These are phyloP conservation scores for Amphiprion clarkii DNA, from an alignment of 2,797 vertebrate species.

Conservation along the genomic window DNA sequence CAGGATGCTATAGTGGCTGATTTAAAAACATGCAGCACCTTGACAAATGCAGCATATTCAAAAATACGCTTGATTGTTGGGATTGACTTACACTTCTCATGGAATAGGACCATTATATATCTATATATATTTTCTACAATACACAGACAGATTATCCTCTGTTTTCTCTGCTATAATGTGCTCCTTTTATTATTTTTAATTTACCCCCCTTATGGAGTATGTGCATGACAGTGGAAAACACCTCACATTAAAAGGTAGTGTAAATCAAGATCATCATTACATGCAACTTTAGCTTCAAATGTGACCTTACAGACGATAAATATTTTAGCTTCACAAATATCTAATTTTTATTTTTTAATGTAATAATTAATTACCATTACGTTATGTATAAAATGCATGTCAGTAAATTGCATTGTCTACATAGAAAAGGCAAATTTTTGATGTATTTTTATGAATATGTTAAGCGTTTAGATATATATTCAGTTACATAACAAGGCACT, in stretches of 20 bases:
- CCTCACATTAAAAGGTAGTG: no score
- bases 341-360: not conserved
- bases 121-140: not conserved
- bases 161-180: not conserved
- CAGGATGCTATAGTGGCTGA: not conserved
- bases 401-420: not conserved
- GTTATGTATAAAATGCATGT: not conserved
- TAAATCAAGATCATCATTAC: not conserved
- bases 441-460: no score
- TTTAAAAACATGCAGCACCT: not conserved
- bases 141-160: not conserved
- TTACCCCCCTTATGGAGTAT: fast-evolving
- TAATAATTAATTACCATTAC: not conserved
- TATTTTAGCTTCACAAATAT: not conserved
- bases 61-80: not conserved
- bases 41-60: not conserved
- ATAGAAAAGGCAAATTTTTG: not conserved
- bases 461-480: not conserved
- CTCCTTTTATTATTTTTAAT: not conserved
- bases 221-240: not conserved
- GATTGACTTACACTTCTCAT: not conserved
- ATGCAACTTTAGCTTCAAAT: not conserved
- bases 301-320: not conserved
- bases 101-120: not conserved
- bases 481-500: slow-evolving; percentile 24